Evolutionary conservation across 2,797 vertebrate genomes (phyloP).

Genomic region (Pangasius djambal): DNA sequence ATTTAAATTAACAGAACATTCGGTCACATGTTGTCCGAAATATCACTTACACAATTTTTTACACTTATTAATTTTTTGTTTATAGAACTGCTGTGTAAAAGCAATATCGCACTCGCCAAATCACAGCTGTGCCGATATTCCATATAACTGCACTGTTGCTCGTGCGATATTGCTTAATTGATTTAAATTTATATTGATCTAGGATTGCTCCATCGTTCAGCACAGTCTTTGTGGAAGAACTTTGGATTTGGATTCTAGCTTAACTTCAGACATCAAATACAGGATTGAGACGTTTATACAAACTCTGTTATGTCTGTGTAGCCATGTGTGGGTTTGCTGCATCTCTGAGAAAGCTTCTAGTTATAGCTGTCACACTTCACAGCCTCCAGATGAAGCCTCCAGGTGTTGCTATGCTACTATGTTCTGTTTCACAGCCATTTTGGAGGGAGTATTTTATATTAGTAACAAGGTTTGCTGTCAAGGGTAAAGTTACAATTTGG

Average conservation of each 20-base stretch:
- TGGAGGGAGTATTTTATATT: neutral
- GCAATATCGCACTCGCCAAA: neutral
- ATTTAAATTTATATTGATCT: neutral
- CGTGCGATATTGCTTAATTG: neutral
- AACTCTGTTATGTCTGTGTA: neutral
- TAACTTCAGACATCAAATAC: neutral
- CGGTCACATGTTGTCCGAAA: too few relatives aligned
- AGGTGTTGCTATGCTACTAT: conserved; percentile 17
- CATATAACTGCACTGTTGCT: neutral
- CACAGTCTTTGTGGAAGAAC: neutral
- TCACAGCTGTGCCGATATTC: neutral
- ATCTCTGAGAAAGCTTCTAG: neutral
- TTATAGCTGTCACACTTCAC: neutral
- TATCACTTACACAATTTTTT: neutral
- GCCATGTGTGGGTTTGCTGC: neutral
- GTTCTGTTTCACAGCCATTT: neutral
- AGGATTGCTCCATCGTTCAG: neutral
- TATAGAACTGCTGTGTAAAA: neutral
- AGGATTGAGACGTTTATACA: neutral
- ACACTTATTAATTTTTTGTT: neutral
- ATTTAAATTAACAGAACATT: too few relatives aligned
- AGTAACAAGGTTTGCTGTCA: neutral
- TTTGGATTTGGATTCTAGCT: neutral
- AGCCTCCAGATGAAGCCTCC: neutral
- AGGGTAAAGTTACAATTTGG: neutral